These are phyloP conservation scores for Lophotis ruficrista DNA, from an alignment of 2,113 vertebrate species.

Conservation along the genomic window DNA sequence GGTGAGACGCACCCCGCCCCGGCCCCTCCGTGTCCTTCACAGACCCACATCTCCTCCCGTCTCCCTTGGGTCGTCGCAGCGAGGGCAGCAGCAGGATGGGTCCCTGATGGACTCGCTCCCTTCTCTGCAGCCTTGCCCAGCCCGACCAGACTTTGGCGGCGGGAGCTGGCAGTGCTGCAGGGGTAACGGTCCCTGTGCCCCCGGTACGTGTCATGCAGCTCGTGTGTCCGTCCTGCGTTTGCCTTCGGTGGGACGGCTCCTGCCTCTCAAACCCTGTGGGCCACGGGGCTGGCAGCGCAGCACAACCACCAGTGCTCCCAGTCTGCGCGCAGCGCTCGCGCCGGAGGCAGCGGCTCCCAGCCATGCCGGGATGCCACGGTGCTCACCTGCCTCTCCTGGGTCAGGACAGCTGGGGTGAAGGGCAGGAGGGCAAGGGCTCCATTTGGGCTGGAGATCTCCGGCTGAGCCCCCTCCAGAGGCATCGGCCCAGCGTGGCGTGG, in stretches of 20 bases:
- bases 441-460: background rate
- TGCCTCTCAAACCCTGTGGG: too few relatives aligned
- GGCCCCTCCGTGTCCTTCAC: background rate
- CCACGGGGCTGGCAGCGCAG: background rate
- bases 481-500: background rate
- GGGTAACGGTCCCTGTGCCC: background rate
- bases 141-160: background rate
- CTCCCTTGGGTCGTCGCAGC: background rate
- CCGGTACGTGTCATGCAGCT: background rate
- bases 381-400: background rate
- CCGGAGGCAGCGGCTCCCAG: background rate
- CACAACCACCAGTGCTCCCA: background rate
- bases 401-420: background rate
- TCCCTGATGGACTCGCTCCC: background rate
- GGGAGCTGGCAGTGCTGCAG: background rate
- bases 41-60: background rate
- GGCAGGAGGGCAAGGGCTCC: background rate
- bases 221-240: fast-evolving
- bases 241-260: background rate
- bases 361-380: background rate
- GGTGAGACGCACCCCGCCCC: fast-evolving
- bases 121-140: background rate
- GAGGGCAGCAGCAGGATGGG: background rate
- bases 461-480: background rate
- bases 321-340: fast-evolving